phyloP scores from a whole-genome alignment of 1,140 invertebrate species.

The Holotrichia oblita region DNA sequence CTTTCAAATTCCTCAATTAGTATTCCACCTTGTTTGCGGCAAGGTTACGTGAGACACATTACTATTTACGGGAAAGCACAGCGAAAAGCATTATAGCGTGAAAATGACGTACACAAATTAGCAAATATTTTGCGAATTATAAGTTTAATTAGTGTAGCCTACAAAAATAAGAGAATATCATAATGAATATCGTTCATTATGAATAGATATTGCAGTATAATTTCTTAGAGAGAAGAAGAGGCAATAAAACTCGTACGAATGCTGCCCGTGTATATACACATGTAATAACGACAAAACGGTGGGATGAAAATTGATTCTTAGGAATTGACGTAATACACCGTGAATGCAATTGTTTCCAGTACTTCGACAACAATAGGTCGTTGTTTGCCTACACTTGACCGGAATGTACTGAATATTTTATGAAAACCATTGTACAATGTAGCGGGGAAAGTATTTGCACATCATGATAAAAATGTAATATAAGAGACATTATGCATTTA shows the following conservation, averaged over 20 bases:
- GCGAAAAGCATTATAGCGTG: neutral
- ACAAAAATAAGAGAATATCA: too few relatives aligned
- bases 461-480: too few relatives aligned
- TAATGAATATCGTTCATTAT: too few relatives aligned
- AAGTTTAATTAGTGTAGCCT: neutral
- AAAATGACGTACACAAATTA: neutral
- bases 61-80: slow-evolving; percentile 30
- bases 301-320: slow-evolving; percentile 33
- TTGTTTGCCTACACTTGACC: slow-evolving; percentile 30
- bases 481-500: too few relatives aligned
- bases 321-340: slow-evolving; percentile 4
- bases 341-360: slow-evolving; percentile 31
- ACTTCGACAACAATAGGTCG: slow-evolving; percentile 1
- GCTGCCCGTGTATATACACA: neutral
- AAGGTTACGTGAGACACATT: slow-evolving; percentile 35
- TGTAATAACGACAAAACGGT: slow-evolving; percentile 10
- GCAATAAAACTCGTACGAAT: neutral
- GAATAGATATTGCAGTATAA: neutral
- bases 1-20: slow-evolving; percentile 40
- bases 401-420: slow-evolving; percentile 19
- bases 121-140: neutral
- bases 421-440: neutral
- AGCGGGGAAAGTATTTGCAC: neutral
- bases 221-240: neutral
- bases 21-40: slow-evolving; percentile 15